Base-by-base conservation (phyloP, 2,113 vertebrate genomes). In the Plotosus lineatus region DNA sequence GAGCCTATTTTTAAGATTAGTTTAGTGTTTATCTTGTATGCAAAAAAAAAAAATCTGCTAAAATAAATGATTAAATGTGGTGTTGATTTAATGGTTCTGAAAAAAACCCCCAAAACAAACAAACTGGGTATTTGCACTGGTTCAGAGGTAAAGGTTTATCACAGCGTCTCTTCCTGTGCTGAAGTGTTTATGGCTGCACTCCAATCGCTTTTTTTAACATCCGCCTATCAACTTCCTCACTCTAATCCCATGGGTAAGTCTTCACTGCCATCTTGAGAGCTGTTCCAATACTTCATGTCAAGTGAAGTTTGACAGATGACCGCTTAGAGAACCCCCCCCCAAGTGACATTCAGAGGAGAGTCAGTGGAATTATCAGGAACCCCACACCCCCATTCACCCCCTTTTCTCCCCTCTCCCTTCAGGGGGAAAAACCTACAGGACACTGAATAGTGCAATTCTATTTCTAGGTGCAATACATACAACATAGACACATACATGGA, bases 31-130 rank as follows among this genome's bases (percentile, higher is more conserved):
- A 48, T 55, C 46, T 78, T 65, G 21, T 10, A 26, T 66, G 31
- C 21, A 36, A 36, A 36, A 60, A 44, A 33, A 60, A 12, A 53
- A 11, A 31, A 48, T 53, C 61, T 40, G 61, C 28, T 56, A 12
- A 23, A 50, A 50, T 61, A n/a, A 77, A 80, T 84, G 51, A 84
- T 80, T 84, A 56, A 69, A 71, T 65, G 42, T 40, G 23, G 31
- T 12, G 42, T 36, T 46, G 31, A 72, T 66, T 23, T 23, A 58
- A 50, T 28, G 28, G 44, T 75, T 31, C 31, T 21, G 55, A 28
- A 3, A 1, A 63, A 17, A 60, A 60, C n/a, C n/a, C n/a, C n/a
- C n/a, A n/a, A 60, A 26, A 44, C 40, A 63, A 46, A 50, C 66
- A 2, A 6, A 31, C 68, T 42, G 72, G 53, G 68, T 17, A 51